phyloP scores from a whole-genome alignment of 2,888 invertebrate species.

The Chirona hameri region DNA sequence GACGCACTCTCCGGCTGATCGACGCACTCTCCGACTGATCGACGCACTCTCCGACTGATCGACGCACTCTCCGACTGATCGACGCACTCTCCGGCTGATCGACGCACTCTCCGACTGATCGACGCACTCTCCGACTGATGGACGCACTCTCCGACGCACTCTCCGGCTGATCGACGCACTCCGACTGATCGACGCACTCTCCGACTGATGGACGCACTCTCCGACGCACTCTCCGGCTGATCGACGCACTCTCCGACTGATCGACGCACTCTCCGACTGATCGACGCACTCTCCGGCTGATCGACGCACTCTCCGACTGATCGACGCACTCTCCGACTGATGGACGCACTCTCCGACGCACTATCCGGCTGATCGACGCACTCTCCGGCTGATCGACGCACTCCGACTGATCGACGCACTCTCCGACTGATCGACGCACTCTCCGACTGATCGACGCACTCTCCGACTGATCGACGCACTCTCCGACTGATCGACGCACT shows the following conservation, averaged over 20 bases:
- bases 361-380: slow-evolving; percentile 60
- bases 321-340: slow-evolving; percentile 50
- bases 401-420: too few species aligned
- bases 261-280: too few species aligned
- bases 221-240: too few species aligned
- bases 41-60: too few species aligned
- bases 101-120: slow-evolving; percentile 48
- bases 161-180: neutral
- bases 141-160: too few species aligned
- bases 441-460: neutral
- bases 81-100: too few species aligned
- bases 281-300: slow-evolving; percentile 50
- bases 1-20: too few species aligned
- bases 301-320: too few species aligned
- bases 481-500: neutral
- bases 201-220: too few species aligned
- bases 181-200: slow-evolving; percentile 59
- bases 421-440: slow-evolving; percentile 61
- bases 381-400: slow-evolving; percentile 43
- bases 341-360: too few species aligned
- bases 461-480: slow-evolving; percentile 61
- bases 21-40: slow-evolving; percentile 48
- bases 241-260: slow-evolving; percentile 50
- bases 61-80: slow-evolving; percentile 48
- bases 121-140: too few species aligned